Conservation (phyloP, 2,888 invertebrate species). For the Eumerus sabulonum region DNA sequence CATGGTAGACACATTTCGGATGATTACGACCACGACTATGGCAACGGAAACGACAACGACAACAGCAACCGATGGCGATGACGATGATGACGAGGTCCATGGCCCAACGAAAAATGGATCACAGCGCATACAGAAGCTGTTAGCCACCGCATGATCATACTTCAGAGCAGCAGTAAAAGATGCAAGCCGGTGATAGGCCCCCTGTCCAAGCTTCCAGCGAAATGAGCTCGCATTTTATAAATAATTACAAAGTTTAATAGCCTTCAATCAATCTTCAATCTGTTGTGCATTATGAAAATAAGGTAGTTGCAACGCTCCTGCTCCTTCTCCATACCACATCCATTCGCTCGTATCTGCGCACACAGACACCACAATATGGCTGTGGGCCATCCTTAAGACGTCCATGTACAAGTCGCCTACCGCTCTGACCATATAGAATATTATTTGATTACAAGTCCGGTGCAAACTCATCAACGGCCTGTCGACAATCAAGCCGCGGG, state of each 20-base stretch:
- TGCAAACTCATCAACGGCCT: constrained; percentile 70
- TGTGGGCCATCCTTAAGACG: constrained; percentile 61
- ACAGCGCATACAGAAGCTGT: constrained; percentile 60
- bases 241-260: constrained; percentile 70
- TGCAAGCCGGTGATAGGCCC: constrained; percentile 61
- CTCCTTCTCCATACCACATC: constrained; percentile 35
- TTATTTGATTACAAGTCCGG: constrained; percentile 69
- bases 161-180: constrained; percentile 24
- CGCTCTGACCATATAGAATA: constrained; percentile 30
- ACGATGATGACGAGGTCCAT: constrained; percentile 38
- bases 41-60: no score
- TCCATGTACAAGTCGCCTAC: constrained; percentile 2
- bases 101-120: constrained; percentile 64
- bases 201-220: constrained; percentile 68
- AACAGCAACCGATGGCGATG: constrained; percentile 11
- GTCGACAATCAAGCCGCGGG: constrained; percentile 72
- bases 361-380: constrained; percentile 39
- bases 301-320: constrained; percentile 70
- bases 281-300: constrained; percentile 72
- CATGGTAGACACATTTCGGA: constrained; percentile 41
- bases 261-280: constrained; percentile 71
- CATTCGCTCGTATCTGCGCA: no score
- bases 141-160: constrained; percentile 2
- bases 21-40: constrained; percentile 17
- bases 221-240: constrained; percentile 69